Conservation (phyloP, 2,113 vertebrate genomes). For the Zosterops japonicus region DNA sequence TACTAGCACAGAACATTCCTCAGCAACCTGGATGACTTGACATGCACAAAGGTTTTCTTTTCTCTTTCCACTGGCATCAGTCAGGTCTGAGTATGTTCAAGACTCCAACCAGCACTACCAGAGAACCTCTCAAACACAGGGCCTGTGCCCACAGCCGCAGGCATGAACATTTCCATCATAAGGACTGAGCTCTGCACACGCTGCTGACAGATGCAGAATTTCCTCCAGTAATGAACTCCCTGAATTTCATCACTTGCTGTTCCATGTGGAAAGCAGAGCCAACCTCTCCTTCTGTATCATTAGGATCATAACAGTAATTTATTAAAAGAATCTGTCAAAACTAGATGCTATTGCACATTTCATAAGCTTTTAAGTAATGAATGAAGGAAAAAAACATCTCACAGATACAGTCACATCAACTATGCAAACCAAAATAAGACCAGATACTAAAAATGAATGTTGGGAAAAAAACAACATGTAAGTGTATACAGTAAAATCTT, state of each 20-base stretch:
- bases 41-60: neutral
- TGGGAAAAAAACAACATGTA: neutral
- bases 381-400: neutral
- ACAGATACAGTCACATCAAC: neutral
- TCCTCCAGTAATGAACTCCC: neutral
- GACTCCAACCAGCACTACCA: neutral
- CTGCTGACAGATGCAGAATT: neutral
- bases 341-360: neutral
- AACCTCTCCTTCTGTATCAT: neutral
- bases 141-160: neutral
- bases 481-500: neutral
- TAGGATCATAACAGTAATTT: neutral
- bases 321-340: neutral
- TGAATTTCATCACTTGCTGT: neutral
- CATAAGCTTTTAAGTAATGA: constrained; percentile 16
- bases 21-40: neutral
- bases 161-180: neutral
- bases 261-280: neutral
- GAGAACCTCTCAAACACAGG: neutral
- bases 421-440: neutral
- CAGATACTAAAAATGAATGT: neutral
- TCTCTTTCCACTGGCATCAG: neutral
- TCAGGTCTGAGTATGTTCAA: neutral
- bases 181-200: neutral
- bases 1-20: neutral